Base-by-base conservation (phyloP, 2,113 vertebrate species). In the Nematolebias whitei region DNA sequence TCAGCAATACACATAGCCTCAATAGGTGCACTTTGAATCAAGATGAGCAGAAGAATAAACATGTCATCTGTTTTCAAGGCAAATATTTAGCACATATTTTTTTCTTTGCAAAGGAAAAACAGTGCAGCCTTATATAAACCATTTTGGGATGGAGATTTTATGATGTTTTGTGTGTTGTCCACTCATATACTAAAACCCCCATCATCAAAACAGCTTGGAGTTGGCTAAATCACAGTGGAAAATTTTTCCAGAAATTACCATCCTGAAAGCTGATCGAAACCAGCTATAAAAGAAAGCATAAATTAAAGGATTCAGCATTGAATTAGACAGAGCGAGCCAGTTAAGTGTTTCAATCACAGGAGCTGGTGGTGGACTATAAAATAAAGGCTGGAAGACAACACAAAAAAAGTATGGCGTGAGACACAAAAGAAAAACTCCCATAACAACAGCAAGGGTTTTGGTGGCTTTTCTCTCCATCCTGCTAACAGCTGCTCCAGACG, bases 381-480 rank as follows among this genome's bases (percentile, higher is more conserved):
- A 18, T 29, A 78, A 24, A 22, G 76, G 57, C 13, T 58, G 41
- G 20, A 78, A 68, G 14, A 63, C 64, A 11, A 73, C 32, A 32
- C 47, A 73, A 5, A 68, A 32, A 23, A 75, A 75, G 14, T 50
- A 82, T 12, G 70, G 74, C 20, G 24, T 32, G 57, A 55, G 44
- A 59, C 56, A 78, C 5, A 78, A n/a, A 2, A 82, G 58, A 51
- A 82, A 82, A 5, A 78, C 23, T 22, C 79, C 79, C 53, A 61
- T 61, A 19, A 61, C 58, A 9, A 51, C 62, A 4, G 78, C 68
- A 12, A 81, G 60, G 14, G 69, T 73, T 23, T 72, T 68, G 20
- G 78, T 81, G 38, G 79, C 79, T 51, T 74, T 81, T 19, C 45
- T 66, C 55, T 81, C 73, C 64, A 38, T 58, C 32, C 61, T 74